Base-by-base conservation (phyloP, 1,140 invertebrate species). In the Chrysomallon squamiferum region DNA sequence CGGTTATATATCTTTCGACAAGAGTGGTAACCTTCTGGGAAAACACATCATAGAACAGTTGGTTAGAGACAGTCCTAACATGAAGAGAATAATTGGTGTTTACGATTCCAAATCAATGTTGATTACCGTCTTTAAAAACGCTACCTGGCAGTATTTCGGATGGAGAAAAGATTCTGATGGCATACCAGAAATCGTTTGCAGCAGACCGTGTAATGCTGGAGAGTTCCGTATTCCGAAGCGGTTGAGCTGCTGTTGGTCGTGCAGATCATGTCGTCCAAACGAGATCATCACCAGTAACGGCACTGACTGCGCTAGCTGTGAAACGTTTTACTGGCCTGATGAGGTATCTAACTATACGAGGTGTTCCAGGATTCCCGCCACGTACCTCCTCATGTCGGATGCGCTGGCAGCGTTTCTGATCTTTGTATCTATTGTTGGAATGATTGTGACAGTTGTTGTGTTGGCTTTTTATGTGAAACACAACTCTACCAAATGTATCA, bases 401-500 rank as follows among this genome's bases (percentile, higher is more conserved):
- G 45, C 63, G 27, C 85, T 87, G 61, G 79, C 86, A 18, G 76
- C 88, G 27, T 81, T 88, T 6, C 86, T 88, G 22, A 76, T 86
- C 0, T 73, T 72, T 41, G 74, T 89, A 35, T 82, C 88, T 0
- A 72, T 82, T 35, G 38, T 88, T 32, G 88, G 88, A 18, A 85
- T 88, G 30, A 38, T 86, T 13, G 64, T 81, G 15, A 67, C 71
- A 13, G 29, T 66, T 9, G 38, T 61, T 20, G 82, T 87, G 18
- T 82, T 86, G 9, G 87, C 86, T 5, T 89, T 93, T 58, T 94
- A 92, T 85, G 74, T 91, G n/a, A 89, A 88, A 58, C 90, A 93
- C 82, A 92, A 93, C 76, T 89, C 93, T 68, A 95, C 94, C 1
- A 94, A 94, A 0, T 92, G 97, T 30, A 95, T 97, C 35, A 90